Evolutionary conservation across 2,888 invertebrate genomes (phyloP), one percentile per base, ranked within the genome.

Genomic region (Micropterix aruncella): DNA sequence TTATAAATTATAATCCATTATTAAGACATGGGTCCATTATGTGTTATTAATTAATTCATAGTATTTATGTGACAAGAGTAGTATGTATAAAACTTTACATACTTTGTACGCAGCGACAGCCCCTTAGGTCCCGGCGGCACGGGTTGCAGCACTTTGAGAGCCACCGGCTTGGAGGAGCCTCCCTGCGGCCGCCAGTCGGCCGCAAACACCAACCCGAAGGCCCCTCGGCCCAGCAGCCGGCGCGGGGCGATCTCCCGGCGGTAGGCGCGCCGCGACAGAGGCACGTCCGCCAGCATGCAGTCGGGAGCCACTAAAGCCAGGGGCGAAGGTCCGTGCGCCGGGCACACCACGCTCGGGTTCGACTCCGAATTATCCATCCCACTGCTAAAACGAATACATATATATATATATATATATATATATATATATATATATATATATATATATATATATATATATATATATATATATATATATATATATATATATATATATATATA

Each of bases 191-290:
- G 79, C 61, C 83, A 85, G 3, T 72, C 73, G 1, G 86, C 92
- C 55, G 83, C 79, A 60, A 93, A 92, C 5, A 99, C 99, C 54
- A 96, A 94, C 2, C 97, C 97, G 70, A 97, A 99, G 0, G 96
- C 95, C 2, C 99, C 99, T n/a, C 95, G 80, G 0, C 97, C 97
- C 27, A 93, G 72, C 42, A 89, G 65, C 1, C 78, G 73, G 0
- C 82, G 83, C 46, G 86, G 74, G 39, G 81, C 77, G 2, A 99
- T 79, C 53, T 84, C 81, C 47, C 90, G 88, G 48, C 87, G 80
- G 51, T 83, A 80, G 12, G 96, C 85, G 7, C 92, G 74, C 52
- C 84, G 79, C 36, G 80, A 74, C 40, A 85, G 82, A 12, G 87
- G 87, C 44, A 96, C 74, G 65, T 97, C 97, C 50, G 90, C 74